Percentiles rank a stretch among this genome's conserved stretches.
These are phyloP conservation scores for Ichneumoninae sp. DNA, from an alignment of 2,888 invertebrate species.

Conservation along the genomic window DNA sequence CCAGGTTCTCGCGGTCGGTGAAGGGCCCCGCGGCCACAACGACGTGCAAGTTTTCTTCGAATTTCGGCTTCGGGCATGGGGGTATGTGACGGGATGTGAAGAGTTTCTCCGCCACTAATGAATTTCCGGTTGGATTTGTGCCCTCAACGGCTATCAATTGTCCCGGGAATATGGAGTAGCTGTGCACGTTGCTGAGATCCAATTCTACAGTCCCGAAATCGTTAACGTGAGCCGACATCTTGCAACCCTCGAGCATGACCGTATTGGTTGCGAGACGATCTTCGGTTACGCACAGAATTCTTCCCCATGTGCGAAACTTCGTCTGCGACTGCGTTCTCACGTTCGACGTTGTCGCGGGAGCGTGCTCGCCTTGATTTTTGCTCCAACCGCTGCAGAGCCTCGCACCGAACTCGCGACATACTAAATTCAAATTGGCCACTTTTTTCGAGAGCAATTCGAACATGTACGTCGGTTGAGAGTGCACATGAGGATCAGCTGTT, in stretches of 20 bases:
- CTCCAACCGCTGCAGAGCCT: conserved; percentile 75
- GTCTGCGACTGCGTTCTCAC: conserved; percentile 81
- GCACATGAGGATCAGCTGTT: conserved; percentile 73
- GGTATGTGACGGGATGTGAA: conserved; percentile 86
- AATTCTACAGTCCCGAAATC: conserved; percentile 84
- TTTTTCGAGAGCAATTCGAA: conserved; percentile 78
- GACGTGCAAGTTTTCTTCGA: conserved; percentile 85
- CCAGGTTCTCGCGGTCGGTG: conserved; percentile 90
- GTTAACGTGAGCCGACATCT: not conserved
- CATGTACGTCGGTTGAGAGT: conserved; percentile 76
- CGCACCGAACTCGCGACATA: conserved; percentile 73
- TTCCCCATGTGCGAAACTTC: conserved; percentile 87
- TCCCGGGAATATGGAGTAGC: conserved; percentile 91
- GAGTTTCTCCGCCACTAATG: conserved; percentile 89
- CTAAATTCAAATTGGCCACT: conserved; percentile 67
- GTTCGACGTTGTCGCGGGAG: conserved; percentile 71
- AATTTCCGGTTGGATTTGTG: conserved; percentile 89
- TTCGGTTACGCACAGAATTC: conserved; percentile 91
- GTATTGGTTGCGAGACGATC: conserved; percentile 75
- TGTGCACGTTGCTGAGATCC: conserved; percentile 85
- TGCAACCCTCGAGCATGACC: conserved; percentile 73
- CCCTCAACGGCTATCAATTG: conserved; percentile 92
- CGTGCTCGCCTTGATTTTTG: conserved; percentile 61
- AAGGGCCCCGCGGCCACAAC: conserved; percentile 94
- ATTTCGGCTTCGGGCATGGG: conserved; percentile 84